Evolutionary conservation across 2,888 invertebrate species (phyloP), one percentile per base, ranked within the genome.

Genomic region (Daptonema setosum): DNA sequence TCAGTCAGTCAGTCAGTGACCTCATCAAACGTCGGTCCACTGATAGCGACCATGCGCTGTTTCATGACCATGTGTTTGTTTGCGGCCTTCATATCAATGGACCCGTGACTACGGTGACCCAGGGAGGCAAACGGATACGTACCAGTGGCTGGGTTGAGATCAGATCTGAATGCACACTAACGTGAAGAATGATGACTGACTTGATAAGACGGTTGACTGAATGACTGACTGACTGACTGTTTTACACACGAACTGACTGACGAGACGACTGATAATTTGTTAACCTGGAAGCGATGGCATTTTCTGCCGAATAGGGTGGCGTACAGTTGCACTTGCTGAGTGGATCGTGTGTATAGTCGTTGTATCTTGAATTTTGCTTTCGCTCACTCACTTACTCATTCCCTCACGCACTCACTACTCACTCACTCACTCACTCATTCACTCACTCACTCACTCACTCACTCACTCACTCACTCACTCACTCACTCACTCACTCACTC

Each of bases 281-380:
- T 41, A 20, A 11, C 54, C 81, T 68, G 1, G 81, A 80, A 1
- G 82, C 76, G 62, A 83, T 78, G 50, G 80, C 81, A 72, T 81
- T 81, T 73, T 80, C 80, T 20, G 78, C 82, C 68, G 79, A 80
- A 75, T 80, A 81, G 0, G 81, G 81, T 3, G 83, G 83, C 2
- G 66, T 67, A 71, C 83, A 83, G 57, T 76, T 76, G 73, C 83
- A 83, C 61, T 74, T 73, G 30, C 81, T 73, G 57, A 80, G 72
- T 8, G 81, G 80, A 70, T 83, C 83, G 70, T 80, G 74, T 58
- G 73, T 73, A 75, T 72, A 83, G 72, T 83, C 78, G 72, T 82
- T 83, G 75, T 81, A 82, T 53, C 82, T 75, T 63, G 28, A 60
- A 58, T 29, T n/a, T n/a, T n/a, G n/a, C n/a, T n/a, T n/a, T n/a